Evolutionary conservation across 2,797 vertebrate genomes (phyloP), one percentile per base, ranked within the genome.

Genomic region (Halcyon chelicuti): DNA sequence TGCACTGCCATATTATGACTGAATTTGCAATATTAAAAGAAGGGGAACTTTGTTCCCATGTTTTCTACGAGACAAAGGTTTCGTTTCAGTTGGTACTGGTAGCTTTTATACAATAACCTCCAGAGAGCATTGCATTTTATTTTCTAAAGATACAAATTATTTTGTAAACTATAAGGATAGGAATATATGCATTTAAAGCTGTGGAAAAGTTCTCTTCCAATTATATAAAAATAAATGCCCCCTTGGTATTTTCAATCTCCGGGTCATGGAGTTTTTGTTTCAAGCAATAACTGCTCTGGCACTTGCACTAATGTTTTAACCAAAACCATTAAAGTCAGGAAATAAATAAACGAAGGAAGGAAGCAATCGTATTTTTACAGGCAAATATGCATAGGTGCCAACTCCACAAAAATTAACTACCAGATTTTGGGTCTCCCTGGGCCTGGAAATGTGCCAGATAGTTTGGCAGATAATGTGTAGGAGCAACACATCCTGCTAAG

Each of bases 341-440:
- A 96, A 90, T 47, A 96, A 96, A 95, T 84, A 93, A 81, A 61
- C 54, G 93, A 94, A 92, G 92, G 93, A 96, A 97, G 95, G 95
- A 96, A 96, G 92, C 14, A 93, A 92, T 65, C 71, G 37, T 89
- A 77, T 46, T 95, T 95, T 92, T 83, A 91, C 81, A 88, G 78
- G 84, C 92, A 96, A 93, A 92, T 80, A 86, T 14, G 5, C 31
- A 39, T 25, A 87, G 3, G 1, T 91, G 93, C 63, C 81, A 96
- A 57, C 8, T 71, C 52, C 63, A 91, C 55, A 91, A 91, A 96
- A 92, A 78, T 85, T 96, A 88, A 94, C 84, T 91, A 54, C 74
- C n/a, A 91, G 55, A 42, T 82, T 96, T 90, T 95, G 86, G 18
- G 67, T 77, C 80, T 93, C 78, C 14, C 5, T 89, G 33, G 71